Conservation (phyloP, 2,888 invertebrate species). For the Epinotia ramella region DNA sequence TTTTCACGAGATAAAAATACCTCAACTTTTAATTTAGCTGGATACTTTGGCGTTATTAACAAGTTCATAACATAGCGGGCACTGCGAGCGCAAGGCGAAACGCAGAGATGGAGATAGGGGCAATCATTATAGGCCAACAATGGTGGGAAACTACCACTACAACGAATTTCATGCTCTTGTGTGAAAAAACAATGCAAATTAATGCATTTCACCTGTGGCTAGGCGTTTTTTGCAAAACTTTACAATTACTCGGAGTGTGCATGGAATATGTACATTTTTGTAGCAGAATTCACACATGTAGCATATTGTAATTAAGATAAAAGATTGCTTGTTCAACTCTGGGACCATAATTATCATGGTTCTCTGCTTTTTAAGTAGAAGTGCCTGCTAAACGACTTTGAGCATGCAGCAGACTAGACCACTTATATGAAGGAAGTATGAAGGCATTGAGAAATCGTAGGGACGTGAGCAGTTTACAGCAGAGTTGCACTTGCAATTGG, state of each 20-base stretch:
- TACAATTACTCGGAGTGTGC: slow-evolving; percentile 36
- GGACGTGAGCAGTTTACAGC: slow-evolving; percentile 27
- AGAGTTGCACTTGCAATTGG: slow-evolving; percentile 17
- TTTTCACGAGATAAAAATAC: not conserved
- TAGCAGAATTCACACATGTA: slow-evolving; percentile 28
- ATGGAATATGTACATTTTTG: slow-evolving; percentile 9
- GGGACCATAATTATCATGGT: not conserved
- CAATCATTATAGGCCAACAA: slow-evolving; percentile 73
- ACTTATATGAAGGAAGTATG: slow-evolving; percentile 9
- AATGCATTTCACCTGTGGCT: slow-evolving; percentile 66
- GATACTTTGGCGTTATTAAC: slow-evolving; percentile 32
- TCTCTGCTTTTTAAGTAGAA: not conserved
- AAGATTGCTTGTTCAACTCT: not conserved
- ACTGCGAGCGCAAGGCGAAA: slow-evolving; percentile 48
- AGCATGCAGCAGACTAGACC: not conserved
- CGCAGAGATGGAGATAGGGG: slow-evolving; percentile 62
- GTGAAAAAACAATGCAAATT: slow-evolving; percentile 71
- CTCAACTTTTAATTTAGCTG: slow-evolving; percentile 12
- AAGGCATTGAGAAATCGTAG: slow-evolving; percentile 19
- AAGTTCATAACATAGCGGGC: slow-evolving; percentile 41
- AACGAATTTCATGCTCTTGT: slow-evolving; percentile 68
- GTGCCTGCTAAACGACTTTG: not conserved
- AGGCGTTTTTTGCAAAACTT: slow-evolving; percentile 42
- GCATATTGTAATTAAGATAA: slow-evolving; percentile 20
- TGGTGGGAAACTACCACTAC: slow-evolving; percentile 72